These are phyloP conservation scores for Marcusenius ussheri DNA, from an alignment of 2,113 vertebrate genomes.

Conservation along the genomic window DNA sequence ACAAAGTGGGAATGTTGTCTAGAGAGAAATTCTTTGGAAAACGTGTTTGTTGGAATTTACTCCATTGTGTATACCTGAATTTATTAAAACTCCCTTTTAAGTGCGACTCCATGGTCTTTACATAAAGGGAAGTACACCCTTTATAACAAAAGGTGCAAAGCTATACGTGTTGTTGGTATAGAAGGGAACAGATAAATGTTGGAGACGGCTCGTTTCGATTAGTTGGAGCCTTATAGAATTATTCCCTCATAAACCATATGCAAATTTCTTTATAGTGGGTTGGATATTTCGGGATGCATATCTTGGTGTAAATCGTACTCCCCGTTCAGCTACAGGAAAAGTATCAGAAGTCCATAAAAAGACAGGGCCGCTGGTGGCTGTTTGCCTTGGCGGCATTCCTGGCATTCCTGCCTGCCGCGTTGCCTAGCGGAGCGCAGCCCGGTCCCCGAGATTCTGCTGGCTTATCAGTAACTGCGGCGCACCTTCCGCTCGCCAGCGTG, in stretches of 20 bases:
- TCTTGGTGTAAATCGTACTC: conserved; percentile 5
- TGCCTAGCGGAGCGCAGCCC: conserved; percentile 15
- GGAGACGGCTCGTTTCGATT: no score
- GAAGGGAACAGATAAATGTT: background rate
- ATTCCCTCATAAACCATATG: background rate
- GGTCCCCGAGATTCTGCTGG: conserved; percentile 18
- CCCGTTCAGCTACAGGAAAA: conserved; percentile 47
- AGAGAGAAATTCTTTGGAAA: background rate
- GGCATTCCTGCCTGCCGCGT: conserved; percentile 48
- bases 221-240: no score
- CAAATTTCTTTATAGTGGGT: background rate
- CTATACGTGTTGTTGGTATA: background rate
- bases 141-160: background rate
- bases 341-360: conserved; percentile 57
- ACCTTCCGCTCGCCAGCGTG: background rate
- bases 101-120: background rate
- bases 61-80: background rate
- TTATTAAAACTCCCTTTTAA: background rate
- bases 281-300: conserved; percentile 1
- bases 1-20: background rate
- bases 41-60: background rate
- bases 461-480: conserved; percentile 40
- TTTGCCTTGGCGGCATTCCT: conserved; percentile 67
- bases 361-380: conserved; percentile 53
- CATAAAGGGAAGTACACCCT: background rate